Evolutionary conservation across 2,797 vertebrate genomes (phyloP), one percentile per base, ranked within the genome.

Genomic region (Hirundo rustica): DNA sequence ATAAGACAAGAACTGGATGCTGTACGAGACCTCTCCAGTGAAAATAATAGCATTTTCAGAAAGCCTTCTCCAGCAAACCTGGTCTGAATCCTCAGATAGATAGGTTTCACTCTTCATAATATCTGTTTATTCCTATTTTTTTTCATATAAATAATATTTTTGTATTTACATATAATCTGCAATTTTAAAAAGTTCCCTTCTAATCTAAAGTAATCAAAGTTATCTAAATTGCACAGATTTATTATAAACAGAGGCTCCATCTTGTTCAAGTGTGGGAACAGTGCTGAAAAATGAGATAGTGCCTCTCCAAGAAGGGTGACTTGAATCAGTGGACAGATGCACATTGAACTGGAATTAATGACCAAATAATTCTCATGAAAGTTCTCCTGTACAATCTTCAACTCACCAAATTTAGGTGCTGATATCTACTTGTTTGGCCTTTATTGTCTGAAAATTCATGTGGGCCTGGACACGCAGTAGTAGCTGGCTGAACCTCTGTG

Each of bases 371-470:
- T 62, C 34, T 47, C 16, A 6, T 7, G 3, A 1, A 65, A 74
- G 5, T 16, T 34, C 57, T 74, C 53, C 45, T 11, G 13, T 16
- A 16, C 10, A 22, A 11, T 48, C 58, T 51, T 73, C 55, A 68
- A 3, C 7, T 81, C 42, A 9, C 30, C 13, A 44, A 9, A 44
- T 30, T 53, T 9, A 66, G 64, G 44, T 32, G 30, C 14, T 86
- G 38, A 36, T 32, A 57, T 51, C 34, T 70, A 4, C 55, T 62
- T n/a, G 11, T 30, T 61, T 51, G 30, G 21, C 22, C 36, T 66
- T 62, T n/a, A 18, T 47, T 55, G 17, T 27, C 51, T 40, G 48
- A 61, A 73, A 85, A 44, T 10, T n/a, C n/a, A 45, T 0, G 0
- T 25, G 40, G 25, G 34, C 14, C 81, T 72, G 53, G 44, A 57